phyloP scores from a whole-genome alignment of 2,888 invertebrate genomes.

The Allacma fusca region DNA sequence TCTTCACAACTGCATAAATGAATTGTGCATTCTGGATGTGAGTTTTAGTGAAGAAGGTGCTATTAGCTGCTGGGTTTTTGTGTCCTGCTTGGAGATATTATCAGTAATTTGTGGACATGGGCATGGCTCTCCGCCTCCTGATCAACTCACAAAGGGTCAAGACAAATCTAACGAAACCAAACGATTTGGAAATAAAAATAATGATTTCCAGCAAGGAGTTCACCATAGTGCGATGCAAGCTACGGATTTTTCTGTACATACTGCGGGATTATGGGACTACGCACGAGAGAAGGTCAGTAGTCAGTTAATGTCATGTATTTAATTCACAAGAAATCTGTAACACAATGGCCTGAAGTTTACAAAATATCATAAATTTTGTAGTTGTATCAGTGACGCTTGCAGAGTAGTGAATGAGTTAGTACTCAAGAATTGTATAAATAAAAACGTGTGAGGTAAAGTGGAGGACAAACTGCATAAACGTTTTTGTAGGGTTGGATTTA shows the following conservation, averaged over 20 bases:
- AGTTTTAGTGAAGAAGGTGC: slow-evolving; percentile 79
- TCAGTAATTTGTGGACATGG: slow-evolving; percentile 67
- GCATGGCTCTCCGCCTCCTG: slow-evolving; percentile 40
- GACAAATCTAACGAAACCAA: neutral
- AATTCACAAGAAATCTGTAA: no score
- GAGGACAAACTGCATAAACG: no score
- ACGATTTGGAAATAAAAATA: slow-evolving; percentile 33
- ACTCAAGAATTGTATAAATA: no score
- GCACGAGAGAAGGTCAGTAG: slow-evolving; percentile 89
- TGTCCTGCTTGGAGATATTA: slow-evolving; percentile 88
- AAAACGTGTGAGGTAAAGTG: no score
- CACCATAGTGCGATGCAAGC: slow-evolving; percentile 52
- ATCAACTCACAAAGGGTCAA: neutral
- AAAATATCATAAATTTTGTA: no score
- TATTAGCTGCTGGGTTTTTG: slow-evolving; percentile 89
- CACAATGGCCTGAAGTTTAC: no score
- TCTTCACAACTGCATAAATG: slow-evolving; percentile 87
- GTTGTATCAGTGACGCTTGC: no score
- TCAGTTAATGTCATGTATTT: no score
- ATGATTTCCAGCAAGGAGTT: slow-evolving; percentile 26
- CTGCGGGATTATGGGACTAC: slow-evolving; percentile 86
- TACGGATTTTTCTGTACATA: slow-evolving; percentile 71
- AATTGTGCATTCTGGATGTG: slow-evolving; percentile 82
- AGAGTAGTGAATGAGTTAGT: no score
- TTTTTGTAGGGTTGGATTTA: no score